Base-by-base conservation (phyloP, 2,888 invertebrate species). In the Clivina fossor region DNA sequence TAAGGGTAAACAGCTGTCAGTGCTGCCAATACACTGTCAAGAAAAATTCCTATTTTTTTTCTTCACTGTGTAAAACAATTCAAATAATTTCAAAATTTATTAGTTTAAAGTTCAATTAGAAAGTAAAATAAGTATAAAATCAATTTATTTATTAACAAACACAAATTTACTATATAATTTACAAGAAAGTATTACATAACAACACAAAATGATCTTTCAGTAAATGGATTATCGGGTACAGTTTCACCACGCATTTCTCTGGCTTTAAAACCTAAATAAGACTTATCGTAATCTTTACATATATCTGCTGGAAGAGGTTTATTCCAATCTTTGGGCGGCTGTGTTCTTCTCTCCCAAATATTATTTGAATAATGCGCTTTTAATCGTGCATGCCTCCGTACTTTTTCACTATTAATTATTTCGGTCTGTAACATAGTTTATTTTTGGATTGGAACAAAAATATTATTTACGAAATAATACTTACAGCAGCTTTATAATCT, bases 271-370 rank as follows among this genome's bases (percentile, higher is more conserved):
- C 81, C 78, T 32, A 92, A 76, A 68, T 80, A 89, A 0, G 85
- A 80, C 58, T 80, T 75, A 68, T 87, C 80, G 65, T 86, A 81
- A 64, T 82, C 78, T 66, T 88, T 81, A 13, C 71, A 71, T 71
- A 92, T 75, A 81, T 85, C 85, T 4, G 87, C 85, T 0, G 93
- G 93, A 55, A 94, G 71, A 0, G 90, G 90, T 60, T 80, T 80
- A 59, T 83, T 80, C 94, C 94, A 95, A 70, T 91, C 84, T 47
- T 77, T 74, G 0, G 94, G 93, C 0, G 94, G 93, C 26, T 75
- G 66, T 4, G 77, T 78, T 35, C 95, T 75, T 68, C 82, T 86
- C 65, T 84, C 79, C 95, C 95, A 95, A 1, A 85, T 79, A 68
- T 87, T 78, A 71, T 95, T 95, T 47, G 69, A 73, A 62, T 81